Evolutionary conservation across 1,140 invertebrate species (phyloP).

Genomic region (Globodera rostochiensis): DNA sequence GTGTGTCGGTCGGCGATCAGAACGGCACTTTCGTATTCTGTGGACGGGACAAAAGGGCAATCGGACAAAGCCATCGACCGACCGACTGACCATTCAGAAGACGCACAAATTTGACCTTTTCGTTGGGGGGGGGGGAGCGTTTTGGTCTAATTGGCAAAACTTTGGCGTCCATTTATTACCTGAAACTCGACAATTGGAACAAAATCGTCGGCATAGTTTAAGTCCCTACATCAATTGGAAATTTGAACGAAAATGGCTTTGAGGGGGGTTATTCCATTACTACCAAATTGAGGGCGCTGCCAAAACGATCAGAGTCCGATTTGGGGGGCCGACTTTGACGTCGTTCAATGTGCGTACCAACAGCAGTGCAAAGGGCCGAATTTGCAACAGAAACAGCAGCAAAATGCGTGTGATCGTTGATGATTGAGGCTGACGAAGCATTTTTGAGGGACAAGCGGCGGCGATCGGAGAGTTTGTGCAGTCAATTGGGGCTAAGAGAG

Average conservation of each 20-base stretch:
- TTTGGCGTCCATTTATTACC: constrained; percentile 13
- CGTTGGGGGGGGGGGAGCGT: neutral
- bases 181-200: constrained; percentile 57
- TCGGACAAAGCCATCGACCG: neutral
- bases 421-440: neutral
- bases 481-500: neutral
- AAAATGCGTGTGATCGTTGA: neutral
- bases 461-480: neutral
- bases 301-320: constrained; percentile 54
- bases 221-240: constrained; percentile 45
- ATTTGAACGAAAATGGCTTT: neutral
- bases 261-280: neutral
- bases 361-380: neutral
- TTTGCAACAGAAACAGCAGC: neutral
- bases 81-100: constrained; percentile 53
- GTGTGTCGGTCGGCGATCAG: constrained; percentile 57
- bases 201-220: constrained; percentile 56
- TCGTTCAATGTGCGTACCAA: neutral
- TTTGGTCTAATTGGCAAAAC: neutral
- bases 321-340: neutral
- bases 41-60: constrained; percentile 10
- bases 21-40: constrained; percentile 61
- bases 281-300: constrained; percentile 58
- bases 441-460: neutral
- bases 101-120: constrained; percentile 44